Base-by-base conservation (phyloP, 2,113 vertebrate species). In the Ranitomeya variabilis region DNA sequence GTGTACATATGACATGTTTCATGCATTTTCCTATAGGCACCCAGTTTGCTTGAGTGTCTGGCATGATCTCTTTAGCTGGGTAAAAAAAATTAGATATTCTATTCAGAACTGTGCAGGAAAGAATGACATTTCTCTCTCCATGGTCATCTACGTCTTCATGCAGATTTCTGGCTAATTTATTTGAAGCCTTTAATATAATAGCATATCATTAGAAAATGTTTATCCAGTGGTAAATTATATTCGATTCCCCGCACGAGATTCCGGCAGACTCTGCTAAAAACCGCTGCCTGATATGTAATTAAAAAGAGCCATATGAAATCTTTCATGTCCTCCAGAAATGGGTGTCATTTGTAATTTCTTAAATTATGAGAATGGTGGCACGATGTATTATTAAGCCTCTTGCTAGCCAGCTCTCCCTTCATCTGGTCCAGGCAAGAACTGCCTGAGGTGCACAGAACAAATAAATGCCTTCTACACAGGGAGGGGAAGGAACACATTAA, bases 311-410 rank as follows among this genome's bases (percentile, higher is more conserved):
- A 78, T 74, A 88, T 54, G 37, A 77, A 88, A 83, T 88, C 77
- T 78, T 78, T 77, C 23, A 21, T 83, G 57, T 64, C 87, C 87
- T 88, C 87, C 57, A 84, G 80, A 84, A 55, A 88, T 15, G 74
- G 62, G 45, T 83, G 87, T 88, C 80, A 78, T 88, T 88, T 88
- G 37, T 83, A 88, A 88, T 88, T 59, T 88, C 57, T 62, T 71
- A 87, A 87, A 87, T 87, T 83, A 74, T 60, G 77, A 83, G 80
- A 83, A 77, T 78, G 52, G 69, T 78, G 80, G 87, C 80, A 55
- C 76, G 66, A 88, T 88, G 87, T 55, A 60, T 69, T 76, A 88
- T 83, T 88, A 83, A 64, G 80, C 37, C 55, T 62, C 57, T 55
- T 67, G 87, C 69, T 73, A 67, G 69, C 52, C 71, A 66, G 59